Evolutionary conservation across 1,140 invertebrate genomes (phyloP), one percentile per base, ranked within the genome.

Genomic region (Bombus pascuorum): DNA sequence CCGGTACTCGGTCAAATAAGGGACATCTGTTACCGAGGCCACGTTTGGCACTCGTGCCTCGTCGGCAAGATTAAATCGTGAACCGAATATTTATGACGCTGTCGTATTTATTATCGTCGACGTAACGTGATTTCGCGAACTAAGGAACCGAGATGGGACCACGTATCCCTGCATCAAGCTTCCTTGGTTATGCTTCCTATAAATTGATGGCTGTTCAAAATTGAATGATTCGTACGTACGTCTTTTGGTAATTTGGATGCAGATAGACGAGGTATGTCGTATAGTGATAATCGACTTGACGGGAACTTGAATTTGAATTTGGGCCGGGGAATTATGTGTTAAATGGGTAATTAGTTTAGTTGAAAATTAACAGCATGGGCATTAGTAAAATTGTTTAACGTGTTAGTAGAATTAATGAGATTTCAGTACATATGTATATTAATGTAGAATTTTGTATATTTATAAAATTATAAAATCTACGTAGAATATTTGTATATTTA

Each of bases 51-150:
- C 62, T 72, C 44, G 70, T 85, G 79, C 80, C 81, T 78, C 86
- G 86, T 81, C 65, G 57, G 66, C 73, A 53, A 83, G 89, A 91
- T 89, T 88, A 88, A 90, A 86, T 81, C 79, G 76, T 81, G 83
- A 73, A 71, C 59, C 70, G 75, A 90, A 91, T 90, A 89, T 90
- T 91, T 90, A 91, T 86, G 86, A 74, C n/a, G 15, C 71, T 32
- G 28, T 34, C 79, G 66, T 85, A 85, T 85, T 85, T 85, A 78
- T 78, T 78, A 81, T 74, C 72, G 71, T 72, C 44, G n/a, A 18
- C 75, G 75, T 47, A 71, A 78, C 82, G 82, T 66, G 83, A 71
- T 78, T 59, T 25, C 25, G 44, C 44, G 25, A 18, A 57, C 53
- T 47, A 25, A 72, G 66, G 34, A 71, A 32, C 32, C 57, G 32